Evolutionary conservation across 2,888 invertebrate species (phyloP).

Genomic region (Alloplasta piceator): DNA sequence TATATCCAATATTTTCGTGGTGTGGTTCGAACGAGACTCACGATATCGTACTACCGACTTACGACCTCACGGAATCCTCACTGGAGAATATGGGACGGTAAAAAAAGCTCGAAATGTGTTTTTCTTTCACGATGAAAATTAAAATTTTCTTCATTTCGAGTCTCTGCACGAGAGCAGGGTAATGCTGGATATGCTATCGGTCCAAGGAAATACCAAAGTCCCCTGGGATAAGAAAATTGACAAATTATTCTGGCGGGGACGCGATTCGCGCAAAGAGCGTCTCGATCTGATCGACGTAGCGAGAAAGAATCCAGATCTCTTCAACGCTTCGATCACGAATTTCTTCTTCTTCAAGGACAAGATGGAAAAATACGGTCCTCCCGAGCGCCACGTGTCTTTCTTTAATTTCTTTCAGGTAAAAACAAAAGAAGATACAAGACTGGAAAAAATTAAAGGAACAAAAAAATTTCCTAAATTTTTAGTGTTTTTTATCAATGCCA

Average conservation of each 20-base stretch:
- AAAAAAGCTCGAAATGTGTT: constrained; percentile 45
- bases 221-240: constrained; percentile 90
- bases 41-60: constrained; percentile 97
- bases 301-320: constrained; percentile 89
- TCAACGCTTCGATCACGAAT: constrained; percentile 96
- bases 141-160: constrained; percentile 45
- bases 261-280: constrained; percentile 94
- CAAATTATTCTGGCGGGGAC: constrained; percentile 95
- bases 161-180: constrained; percentile 86
- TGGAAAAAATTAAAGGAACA: no score
- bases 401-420: constrained; percentile 97
- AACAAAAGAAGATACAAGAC: no score
- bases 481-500: no score
- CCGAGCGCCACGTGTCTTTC: constrained; percentile 93
- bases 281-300: constrained; percentile 92
- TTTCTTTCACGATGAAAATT: background rate
- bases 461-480: no score
- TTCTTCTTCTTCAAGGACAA: constrained; percentile 97
- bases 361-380: constrained; percentile 93
- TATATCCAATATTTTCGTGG: constrained; percentile 96
- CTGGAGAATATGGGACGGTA: constrained; percentile 97
- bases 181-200: constrained; percentile 94
- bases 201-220: constrained; percentile 90
- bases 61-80: constrained; percentile 96
- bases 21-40: constrained; percentile 94